Percentiles rank a stretch among this genome's conserved stretches.
Conservation (phyloP, 1,140 invertebrate species). For the Lordiphosa collinella region DNA sequence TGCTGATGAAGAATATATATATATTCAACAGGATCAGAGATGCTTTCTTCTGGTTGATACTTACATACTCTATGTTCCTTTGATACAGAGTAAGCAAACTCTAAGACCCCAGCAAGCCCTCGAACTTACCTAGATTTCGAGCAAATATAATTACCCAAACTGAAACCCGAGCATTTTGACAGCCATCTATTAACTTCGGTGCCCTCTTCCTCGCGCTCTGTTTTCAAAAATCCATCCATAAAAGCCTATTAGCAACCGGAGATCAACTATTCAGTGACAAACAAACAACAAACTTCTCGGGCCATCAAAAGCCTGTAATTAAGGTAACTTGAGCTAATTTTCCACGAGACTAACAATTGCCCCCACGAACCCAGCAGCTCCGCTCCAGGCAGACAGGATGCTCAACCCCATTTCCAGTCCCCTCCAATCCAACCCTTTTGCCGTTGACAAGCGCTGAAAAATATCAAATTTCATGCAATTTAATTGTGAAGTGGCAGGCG, state of each 20-base stretch:
- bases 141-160: slow-evolving; percentile 3
- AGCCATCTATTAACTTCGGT: slow-evolving; percentile 41
- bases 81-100: no score
- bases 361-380: slow-evolving; percentile 15
- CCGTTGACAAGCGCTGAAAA: slow-evolving; percentile 57
- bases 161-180: slow-evolving; percentile 33
- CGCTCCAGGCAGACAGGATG: slow-evolving; percentile 29
- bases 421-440: slow-evolving; percentile 44
- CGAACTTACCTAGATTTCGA: no score
- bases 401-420: slow-evolving; percentile 27
- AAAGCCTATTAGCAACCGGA: slow-evolving; percentile 45
- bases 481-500: slow-evolving; percentile 63
- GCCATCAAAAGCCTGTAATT: slow-evolving; percentile 38
- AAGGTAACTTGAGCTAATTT: slow-evolving; percentile 72
- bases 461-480: slow-evolving; percentile 77
- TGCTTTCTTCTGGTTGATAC: no score
- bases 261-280: slow-evolving; percentile 31
- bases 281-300: slow-evolving; percentile 50
- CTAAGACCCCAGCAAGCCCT: no score
- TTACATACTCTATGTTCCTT: no score
- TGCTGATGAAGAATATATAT: no score
- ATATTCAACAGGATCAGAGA: no score
- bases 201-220: not conserved
- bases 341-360: slow-evolving; percentile 49
- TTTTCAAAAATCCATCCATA: slow-evolving; percentile 11